Base-by-base conservation (phyloP, 2,888 invertebrate genomes). In the Sinohyriopsis cumingii region DNA sequence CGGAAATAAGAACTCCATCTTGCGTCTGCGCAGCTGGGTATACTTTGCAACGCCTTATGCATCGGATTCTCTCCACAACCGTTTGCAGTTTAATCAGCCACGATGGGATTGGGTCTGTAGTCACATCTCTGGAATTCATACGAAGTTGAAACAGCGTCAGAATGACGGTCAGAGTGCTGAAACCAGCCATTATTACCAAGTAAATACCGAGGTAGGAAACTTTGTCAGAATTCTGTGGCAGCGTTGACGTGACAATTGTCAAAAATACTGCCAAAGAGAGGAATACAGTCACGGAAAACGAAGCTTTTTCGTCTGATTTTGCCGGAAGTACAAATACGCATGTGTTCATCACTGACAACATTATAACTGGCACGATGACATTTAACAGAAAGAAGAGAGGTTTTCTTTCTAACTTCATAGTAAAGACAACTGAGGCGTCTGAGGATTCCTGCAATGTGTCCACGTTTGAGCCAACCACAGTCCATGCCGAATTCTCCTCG, bases 201-300 rank as follows among this genome's bases (percentile, higher is more conserved):
- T 79, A 81, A 7, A 71, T 69, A 54, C 73, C 71, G 33, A 78
- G 71, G 12, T 71, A 67, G 2, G 79, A 78, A 18, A 77, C 60
- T 15, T 69, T 66, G 62, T 72, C 69, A 3, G 78, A 77, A 59
- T 77, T 80, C 18, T 69, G 70, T 15, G 81, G 81, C 15, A 81
- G 69, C 56, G 75, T 71, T 1, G 73, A 61, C 25, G 76, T 76
- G 3, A 80, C 75, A n/a, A 81, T 80, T 6, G 81, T 80, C 24
- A 81, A 56, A 45, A 81, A 81, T 0, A 81, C 78, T 5, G 78
- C 77, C 53, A 81, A 77, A 9, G 81, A 68, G 20, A 81, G 65
- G 53, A 77, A 80, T 15, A 77, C 77, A 5, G 77, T 80, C 5
- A 81, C 77, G 5, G 76, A 69, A 55, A 72, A 81, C 0, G 76